Evolutionary conservation across 2,888 invertebrate genomes (phyloP), one percentile per base, ranked within the genome.

Genomic region (Amphiduros pacificus): DNA sequence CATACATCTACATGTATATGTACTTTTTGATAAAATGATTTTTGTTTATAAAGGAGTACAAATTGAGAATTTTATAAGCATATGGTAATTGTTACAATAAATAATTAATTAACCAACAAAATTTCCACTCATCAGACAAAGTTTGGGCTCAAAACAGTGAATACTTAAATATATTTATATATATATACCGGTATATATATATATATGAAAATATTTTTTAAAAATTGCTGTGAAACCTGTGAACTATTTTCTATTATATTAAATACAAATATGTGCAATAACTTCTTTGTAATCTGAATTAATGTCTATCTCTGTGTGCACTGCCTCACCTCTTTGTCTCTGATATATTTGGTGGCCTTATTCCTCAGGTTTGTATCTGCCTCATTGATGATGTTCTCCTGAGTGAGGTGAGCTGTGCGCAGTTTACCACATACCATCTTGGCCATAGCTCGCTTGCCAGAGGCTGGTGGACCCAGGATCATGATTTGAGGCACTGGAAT

Each of bases 391-490:
- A 83, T 67, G 52, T 72, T 75, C 22, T 79, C 76, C 48, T 69
- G 69, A 4, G 73, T 78, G 11, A 83, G 64, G 56, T 78, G 78
- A 6, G 77, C 77, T 26, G 76, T 71, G 0, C 76, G 66, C 20
- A 82, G 70, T 58, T 79, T 78, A 60, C 62, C 70, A 24, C 77
- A 70, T 17, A 82, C 69, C 74, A 81, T 73, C 67, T 77, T 78
- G 3, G 77, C 72, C 26, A 82, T 77, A 31, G 78, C 78, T 50
- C 74, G 68, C 61, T 82, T 81, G 0, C 83, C 83, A 24, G 82
- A 77, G 0, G 77, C 75, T 28, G 83, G 81, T 9, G 82, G 81
- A 9, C 83, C 83, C 41, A 82, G 66, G 26, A 83, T 70, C 17
- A 80, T 68, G 20, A 82, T 73, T 59, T 78, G 77, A 41, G 82